These are phyloP conservation scores for Trichopria drosophilae DNA, from an alignment of 2,888 invertebrate genomes.

Conservation along the genomic window DNA sequence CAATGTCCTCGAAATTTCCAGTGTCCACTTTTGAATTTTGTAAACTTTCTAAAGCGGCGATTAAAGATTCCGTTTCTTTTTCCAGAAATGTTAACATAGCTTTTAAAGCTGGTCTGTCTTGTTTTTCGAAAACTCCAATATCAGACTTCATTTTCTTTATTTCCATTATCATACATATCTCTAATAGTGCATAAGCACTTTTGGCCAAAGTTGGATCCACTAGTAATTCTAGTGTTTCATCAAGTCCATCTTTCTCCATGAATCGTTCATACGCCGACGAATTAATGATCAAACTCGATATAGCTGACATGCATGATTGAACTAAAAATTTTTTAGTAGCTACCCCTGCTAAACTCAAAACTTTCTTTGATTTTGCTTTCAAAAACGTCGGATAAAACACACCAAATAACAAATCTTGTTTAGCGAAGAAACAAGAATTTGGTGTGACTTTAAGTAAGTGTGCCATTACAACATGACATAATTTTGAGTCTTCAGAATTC, in stretches of 20 bases:
- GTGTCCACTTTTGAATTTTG: conserved; percentile 20
- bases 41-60: conserved; percentile 37
- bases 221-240: conserved; percentile 63
- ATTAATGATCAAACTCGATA: conserved; percentile 64
- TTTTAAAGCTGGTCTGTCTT: conserved; percentile 36
- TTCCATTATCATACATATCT: conserved; percentile 66
- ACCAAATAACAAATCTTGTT: conserved; percentile 63
- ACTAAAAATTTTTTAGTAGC: conserved; percentile 65
- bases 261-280: conserved; percentile 65
- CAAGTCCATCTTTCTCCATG: conserved; percentile 63
- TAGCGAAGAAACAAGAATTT: conserved; percentile 62
- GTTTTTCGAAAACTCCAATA: conserved; percentile 19
- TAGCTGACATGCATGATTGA: conserved; percentile 65
- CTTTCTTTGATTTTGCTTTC: conserved; percentile 60
- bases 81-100: conserved; percentile 47
- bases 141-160: conserved; percentile 60
- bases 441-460: conserved; percentile 66
- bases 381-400: conserved; percentile 68
- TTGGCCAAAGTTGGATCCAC: conserved; percentile 63
- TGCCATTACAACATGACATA: conserved; percentile 64
- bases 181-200: conserved; percentile 65
- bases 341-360: conserved; percentile 40
- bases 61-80: conserved; percentile 44
- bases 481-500: conserved; percentile 61
- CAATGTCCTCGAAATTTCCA: not conserved